phyloP scores from a whole-genome alignment of 2,888 invertebrate genomes.

The Rhingia rostrata region DNA sequence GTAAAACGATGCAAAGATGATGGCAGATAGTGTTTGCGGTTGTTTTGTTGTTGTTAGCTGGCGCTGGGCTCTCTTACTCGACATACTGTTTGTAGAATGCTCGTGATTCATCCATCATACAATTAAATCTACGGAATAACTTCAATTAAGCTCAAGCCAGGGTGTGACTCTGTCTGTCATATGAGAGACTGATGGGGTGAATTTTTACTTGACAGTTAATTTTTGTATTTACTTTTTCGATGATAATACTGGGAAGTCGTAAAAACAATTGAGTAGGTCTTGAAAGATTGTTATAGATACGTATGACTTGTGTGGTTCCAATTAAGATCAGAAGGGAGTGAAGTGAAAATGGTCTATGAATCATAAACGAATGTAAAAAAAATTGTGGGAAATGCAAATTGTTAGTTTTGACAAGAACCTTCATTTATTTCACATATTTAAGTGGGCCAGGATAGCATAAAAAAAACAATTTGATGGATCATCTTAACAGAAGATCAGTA shows the following conservation, averaged over 20 bases:
- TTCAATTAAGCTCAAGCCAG: constrained; percentile 71
- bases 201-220: constrained; percentile 35
- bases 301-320: no score
- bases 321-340: no score
- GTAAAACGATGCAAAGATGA: constrained; percentile 57
- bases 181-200: constrained; percentile 64
- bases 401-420: no score
- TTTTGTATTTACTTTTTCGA: neutral
- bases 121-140: constrained; percentile 74
- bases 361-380: no score
- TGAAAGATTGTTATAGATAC: no score
- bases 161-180: constrained; percentile 69
- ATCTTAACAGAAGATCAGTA: no score
- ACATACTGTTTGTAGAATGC: constrained; percentile 31
- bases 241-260: constrained; percentile 23
- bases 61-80: constrained; percentile 6
- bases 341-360: no score
- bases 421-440: no score
- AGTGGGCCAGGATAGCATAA: no score
- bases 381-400: no score
- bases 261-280: constrained; percentile 23
- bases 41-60: constrained; percentile 25
- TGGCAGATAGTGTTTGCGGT: constrained; percentile 36
- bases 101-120: constrained; percentile 73
- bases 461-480: no score